Evolutionary conservation across 2,888 invertebrate species (phyloP).

Genomic region (Ptilodon capucinus): DNA sequence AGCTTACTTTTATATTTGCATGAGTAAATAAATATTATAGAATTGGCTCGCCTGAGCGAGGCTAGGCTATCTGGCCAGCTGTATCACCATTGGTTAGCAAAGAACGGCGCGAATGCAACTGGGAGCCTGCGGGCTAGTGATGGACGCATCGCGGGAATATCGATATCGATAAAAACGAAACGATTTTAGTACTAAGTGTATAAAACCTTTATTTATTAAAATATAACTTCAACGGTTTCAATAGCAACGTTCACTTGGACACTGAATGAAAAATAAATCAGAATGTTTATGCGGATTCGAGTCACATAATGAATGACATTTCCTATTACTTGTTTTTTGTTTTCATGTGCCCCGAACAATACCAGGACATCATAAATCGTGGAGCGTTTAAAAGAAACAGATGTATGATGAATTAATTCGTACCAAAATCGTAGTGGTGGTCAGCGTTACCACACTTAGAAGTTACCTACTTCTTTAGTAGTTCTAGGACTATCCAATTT

Average conservation of each 20-base stretch:
- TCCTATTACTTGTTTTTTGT: constrained; percentile 3
- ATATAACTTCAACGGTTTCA: too few species aligned
- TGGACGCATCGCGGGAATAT: constrained; percentile 15
- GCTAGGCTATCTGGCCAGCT: constrained; percentile 31
- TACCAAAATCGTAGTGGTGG: constrained; percentile 19
- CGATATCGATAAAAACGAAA: constrained; percentile 40
- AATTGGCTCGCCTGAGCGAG: constrained; percentile 45
- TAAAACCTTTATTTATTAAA: too few species aligned
- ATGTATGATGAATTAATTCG: constrained; percentile 15
- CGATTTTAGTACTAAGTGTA: too few species aligned
- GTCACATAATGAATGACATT: background rate
- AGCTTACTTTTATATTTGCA: constrained; percentile 49
- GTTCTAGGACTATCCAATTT: too few species aligned
- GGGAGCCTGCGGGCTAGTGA: constrained; percentile 57
- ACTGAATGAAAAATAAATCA: background rate
- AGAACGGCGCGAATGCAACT: constrained; percentile 42
- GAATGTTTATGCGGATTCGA: background rate
- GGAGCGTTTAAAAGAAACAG: constrained; percentile 3
- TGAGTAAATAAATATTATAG: constrained; percentile 72
- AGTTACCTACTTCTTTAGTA: too few species aligned
- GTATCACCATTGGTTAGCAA: constrained; percentile 41
- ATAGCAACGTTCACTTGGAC: too few species aligned
- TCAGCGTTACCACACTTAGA: too few species aligned
- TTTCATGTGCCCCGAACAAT: too few species aligned
- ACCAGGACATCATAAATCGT: background rate